phyloP scores from a whole-genome alignment of 2,113 vertebrate species.

The Scomber japonicus region DNA sequence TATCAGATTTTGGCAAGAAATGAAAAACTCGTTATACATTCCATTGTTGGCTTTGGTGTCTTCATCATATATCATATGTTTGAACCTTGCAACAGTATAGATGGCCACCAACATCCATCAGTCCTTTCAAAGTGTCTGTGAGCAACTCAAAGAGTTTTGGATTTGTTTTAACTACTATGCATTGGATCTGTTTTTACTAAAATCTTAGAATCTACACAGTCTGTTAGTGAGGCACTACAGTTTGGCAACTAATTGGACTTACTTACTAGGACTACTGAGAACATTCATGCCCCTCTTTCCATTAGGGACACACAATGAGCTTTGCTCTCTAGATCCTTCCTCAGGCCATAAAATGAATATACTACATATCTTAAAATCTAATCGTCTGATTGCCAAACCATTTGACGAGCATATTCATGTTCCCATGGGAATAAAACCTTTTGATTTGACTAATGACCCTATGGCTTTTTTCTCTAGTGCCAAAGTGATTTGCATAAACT shows the following conservation, averaged over 20 bases:
- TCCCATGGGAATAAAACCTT: neutral
- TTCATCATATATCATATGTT: too few species aligned
- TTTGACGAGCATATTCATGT: neutral
- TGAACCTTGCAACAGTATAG: neutral
- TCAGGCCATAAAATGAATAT: neutral
- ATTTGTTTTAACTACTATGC: neutral
- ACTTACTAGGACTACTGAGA: too few species aligned
- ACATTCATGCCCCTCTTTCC: neutral
- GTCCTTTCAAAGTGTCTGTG: neutral
- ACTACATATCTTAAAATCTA: neutral
- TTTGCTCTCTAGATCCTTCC: neutral
- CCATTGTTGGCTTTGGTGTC: too few species aligned
- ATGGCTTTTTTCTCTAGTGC: neutral
- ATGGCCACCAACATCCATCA: neutral
- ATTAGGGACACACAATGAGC: neutral
- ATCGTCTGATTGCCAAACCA: neutral
- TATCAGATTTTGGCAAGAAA: too few species aligned
- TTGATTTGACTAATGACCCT: too few species aligned
- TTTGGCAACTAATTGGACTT: too few species aligned
- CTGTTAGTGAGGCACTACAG: neutral
- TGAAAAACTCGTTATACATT: too few species aligned
- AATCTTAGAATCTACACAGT: too few species aligned
- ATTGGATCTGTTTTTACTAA: neutral
- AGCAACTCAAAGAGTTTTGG: neutral
- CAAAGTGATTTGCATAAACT: neutral